Evolutionary conservation across 2,113 vertebrate species (phyloP).

Genomic region (Tetraodon nigroviridis): DNA sequence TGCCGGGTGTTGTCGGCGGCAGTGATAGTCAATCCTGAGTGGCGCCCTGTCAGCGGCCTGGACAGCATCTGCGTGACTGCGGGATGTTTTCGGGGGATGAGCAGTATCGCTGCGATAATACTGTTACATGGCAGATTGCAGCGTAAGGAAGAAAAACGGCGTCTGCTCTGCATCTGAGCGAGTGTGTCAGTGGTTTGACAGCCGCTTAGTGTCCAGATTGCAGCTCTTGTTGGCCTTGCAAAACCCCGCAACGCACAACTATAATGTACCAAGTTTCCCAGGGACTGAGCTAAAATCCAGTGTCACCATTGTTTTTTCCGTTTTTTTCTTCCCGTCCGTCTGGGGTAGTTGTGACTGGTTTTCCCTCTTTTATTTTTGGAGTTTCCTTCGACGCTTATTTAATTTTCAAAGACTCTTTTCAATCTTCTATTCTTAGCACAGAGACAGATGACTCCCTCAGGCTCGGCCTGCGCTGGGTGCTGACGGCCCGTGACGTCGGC

Average conservation of each 20-base stretch:
- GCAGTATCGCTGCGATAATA: slow-evolving; percentile 57
- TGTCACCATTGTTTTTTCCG: slow-evolving; percentile 23
- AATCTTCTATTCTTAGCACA: slow-evolving; percentile 49
- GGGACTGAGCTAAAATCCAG: slow-evolving; percentile 13
- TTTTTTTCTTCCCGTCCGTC: slow-evolving; percentile 11
- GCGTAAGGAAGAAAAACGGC: slow-evolving; percentile 43
- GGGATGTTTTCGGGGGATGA: slow-evolving; percentile 69
- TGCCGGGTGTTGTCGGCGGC: slow-evolving; percentile 36
- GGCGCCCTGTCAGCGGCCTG: slow-evolving; percentile 48
- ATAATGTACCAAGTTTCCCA: slow-evolving; percentile 17
- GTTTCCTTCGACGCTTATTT: slow-evolving; percentile 43
- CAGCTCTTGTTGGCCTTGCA: slow-evolving; percentile 28
- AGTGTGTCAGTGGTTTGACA: slow-evolving; percentile 55
- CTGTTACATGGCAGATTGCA: slow-evolving; percentile 56
- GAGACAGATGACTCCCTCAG: slow-evolving; percentile 33
- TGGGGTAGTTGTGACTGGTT: slow-evolving; percentile 10
- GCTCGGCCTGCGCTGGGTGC: slow-evolving; percentile 28
- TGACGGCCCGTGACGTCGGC: no score
- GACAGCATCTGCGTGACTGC: slow-evolving; percentile 43
- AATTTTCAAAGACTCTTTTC: slow-evolving; percentile 15
- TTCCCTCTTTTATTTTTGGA: slow-evolving; percentile 33
- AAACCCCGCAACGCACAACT: slow-evolving; percentile 5
- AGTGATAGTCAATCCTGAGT: slow-evolving; percentile 48
- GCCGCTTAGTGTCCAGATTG: slow-evolving; percentile 45
- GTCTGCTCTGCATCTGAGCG: slow-evolving; percentile 61